Evolutionary conservation across 92 coral and sea anemone genomes (phyloP).

Genomic region (Porites cylindrica): DNA sequence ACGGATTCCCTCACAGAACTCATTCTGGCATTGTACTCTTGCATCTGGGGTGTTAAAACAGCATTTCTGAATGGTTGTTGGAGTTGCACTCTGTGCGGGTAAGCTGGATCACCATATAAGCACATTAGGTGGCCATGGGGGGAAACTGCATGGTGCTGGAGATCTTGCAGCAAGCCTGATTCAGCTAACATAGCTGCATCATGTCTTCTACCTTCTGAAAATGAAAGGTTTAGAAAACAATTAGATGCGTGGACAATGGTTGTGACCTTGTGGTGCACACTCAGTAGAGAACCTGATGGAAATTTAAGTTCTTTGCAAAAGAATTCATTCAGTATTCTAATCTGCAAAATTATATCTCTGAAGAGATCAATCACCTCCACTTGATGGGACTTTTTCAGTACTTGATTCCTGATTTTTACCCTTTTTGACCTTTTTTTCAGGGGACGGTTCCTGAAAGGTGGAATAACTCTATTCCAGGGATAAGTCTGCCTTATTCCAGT

Average conservation of each 20-base stretch:
- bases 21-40: neutral
- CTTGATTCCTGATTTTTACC: too few species aligned
- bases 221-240: constrained; percentile 17
- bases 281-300: too few species aligned
- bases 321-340: too few species aligned
- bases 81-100: too few species aligned
- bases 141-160: constrained; percentile 38
- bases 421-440: neutral
- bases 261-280: neutral
- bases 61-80: too few species aligned
- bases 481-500: constrained; percentile 29
- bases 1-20: too few species aligned
- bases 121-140: constrained; percentile 37
- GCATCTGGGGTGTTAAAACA: too few species aligned
- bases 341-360: too few species aligned
- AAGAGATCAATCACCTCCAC: too few species aligned
- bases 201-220: neutral
- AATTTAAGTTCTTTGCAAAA: too few species aligned
- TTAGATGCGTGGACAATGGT: neutral
- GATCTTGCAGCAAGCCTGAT: constrained; percentile 37
- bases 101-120: neutral
- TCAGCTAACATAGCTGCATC: constrained; percentile 15
- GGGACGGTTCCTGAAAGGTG: constrained; percentile 35
- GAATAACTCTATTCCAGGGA: constrained; percentile 29
- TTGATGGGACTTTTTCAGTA: too few species aligned